Evolutionary conservation across 2,888 invertebrate species (phyloP).

Genomic region (Eilema griseolum): DNA sequence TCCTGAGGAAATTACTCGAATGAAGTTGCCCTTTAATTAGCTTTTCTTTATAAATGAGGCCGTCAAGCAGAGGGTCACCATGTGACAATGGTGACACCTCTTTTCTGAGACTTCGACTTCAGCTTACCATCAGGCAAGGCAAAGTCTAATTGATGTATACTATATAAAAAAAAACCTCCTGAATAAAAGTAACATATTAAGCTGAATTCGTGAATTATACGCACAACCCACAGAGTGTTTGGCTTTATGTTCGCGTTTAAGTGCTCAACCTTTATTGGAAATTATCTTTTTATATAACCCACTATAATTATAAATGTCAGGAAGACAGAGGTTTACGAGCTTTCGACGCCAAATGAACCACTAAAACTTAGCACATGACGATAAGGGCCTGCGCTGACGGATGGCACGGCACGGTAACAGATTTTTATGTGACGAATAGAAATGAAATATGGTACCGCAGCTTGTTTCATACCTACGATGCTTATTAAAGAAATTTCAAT

Average conservation of each 20-base stretch:
- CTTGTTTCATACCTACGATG: too few species aligned
- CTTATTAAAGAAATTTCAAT: too few species aligned
- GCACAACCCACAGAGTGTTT: slow-evolving; percentile 32
- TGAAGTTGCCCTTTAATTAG: not conserved
- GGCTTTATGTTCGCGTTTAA: slow-evolving; percentile 28
- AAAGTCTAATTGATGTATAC: too few species aligned
- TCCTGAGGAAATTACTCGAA: not conserved
- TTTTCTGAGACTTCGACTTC: too few species aligned
- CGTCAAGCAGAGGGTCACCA: too few species aligned
- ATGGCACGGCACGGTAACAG: not conserved
- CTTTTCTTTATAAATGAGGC: not conserved
- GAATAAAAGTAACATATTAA: slow-evolving; percentile 9
- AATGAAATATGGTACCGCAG: too few species aligned
- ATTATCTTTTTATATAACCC: slow-evolving; percentile 44
- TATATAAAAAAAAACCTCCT: not conserved
- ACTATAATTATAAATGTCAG: slow-evolving; percentile 48
- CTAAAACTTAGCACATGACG: slow-evolving; percentile 51
- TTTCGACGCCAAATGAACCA: slow-evolving; percentile 55
- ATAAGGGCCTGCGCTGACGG: slow-evolving; percentile 23
- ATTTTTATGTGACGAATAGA: not conserved
- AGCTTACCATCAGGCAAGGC: too few species aligned
- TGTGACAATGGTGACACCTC: too few species aligned
- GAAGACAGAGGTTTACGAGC: slow-evolving; percentile 57
- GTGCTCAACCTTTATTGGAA: slow-evolving; percentile 42
- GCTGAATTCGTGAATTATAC: slow-evolving; percentile 10